Percentiles rank a stretch among this genome's conserved stretches.
Evolutionary conservation across 2,113 vertebrate species (phyloP).

Genomic region (Mohoua ochrocephala): DNA sequence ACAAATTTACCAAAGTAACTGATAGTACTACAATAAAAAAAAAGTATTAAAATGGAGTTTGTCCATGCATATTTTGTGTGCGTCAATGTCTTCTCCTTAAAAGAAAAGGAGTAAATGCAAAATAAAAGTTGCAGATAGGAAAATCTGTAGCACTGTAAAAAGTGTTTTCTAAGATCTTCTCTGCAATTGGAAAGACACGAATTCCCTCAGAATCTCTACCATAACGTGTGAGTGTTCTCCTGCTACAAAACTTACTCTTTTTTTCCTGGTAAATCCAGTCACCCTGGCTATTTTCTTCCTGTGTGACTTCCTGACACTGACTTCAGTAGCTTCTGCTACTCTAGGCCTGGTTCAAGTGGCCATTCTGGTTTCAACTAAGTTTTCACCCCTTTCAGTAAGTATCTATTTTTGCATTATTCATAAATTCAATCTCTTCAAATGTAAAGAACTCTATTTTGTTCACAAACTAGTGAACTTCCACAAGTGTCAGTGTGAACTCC

Average conservation of each 20-base stretch:
- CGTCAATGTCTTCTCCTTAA: background rate
- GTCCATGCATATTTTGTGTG: background rate
- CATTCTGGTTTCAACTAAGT: background rate
- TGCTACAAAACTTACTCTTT: background rate
- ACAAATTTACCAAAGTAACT: constrained; percentile 72
- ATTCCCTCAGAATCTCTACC: background rate
- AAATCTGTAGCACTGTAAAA: background rate
- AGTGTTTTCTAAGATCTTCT: background rate
- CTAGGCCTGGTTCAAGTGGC: background rate
- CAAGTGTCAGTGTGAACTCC: background rate
- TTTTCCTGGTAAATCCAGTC: background rate
- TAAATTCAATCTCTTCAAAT: background rate
- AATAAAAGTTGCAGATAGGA: background rate
- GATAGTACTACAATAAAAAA: constrained; percentile 48
- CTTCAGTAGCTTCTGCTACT: background rate
- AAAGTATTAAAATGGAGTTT: constrained; percentile 11
- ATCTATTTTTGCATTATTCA: background rate
- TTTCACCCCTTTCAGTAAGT: background rate
- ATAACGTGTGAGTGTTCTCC: background rate
- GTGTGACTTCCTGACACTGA: background rate
- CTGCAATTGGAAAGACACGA: background rate
- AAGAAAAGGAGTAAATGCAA: background rate
- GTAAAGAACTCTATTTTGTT: background rate
- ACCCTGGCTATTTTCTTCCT: background rate
- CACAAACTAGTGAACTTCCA: background rate